Evolutionary conservation across 2,113 vertebrate genomes (phyloP).

Genomic region (Australoheros scitulus): DNA sequence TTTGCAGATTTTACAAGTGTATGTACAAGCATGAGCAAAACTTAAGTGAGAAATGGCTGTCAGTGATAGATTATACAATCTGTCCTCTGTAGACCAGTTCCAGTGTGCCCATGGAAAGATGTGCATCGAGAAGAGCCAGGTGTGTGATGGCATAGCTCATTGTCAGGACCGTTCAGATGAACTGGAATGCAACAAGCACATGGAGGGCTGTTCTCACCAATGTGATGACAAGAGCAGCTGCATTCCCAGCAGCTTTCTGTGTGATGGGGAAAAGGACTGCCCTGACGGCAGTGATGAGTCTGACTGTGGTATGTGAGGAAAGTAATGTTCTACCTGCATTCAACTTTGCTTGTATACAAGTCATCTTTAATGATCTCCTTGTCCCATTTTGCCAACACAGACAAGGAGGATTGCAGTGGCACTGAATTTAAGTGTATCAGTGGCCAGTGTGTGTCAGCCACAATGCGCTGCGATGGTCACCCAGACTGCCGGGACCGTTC

Average conservation of each 20-base stretch:
- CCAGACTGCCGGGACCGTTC: conserved; percentile 86
- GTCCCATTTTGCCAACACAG: conserved; percentile 48
- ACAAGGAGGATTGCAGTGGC: conserved; percentile 61
- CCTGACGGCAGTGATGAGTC: conserved; percentile 83
- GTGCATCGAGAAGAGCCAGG: conserved; percentile 77
- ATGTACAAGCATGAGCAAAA: not conserved
- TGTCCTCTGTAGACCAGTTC: conserved; percentile 78
- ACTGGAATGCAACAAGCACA: conserved; percentile 65
- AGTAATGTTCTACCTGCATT: not conserved
- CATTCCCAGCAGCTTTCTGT: conserved; percentile 83
- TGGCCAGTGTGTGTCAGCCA: conserved; percentile 83
- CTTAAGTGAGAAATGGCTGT: not conserved
- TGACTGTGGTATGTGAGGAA: conserved; percentile 76
- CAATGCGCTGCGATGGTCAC: conserved; percentile 85
- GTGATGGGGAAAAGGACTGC: conserved; percentile 87
- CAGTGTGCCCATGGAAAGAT: conserved; percentile 79
- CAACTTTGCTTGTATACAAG: not conserved
- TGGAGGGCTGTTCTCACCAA: conserved; percentile 79
- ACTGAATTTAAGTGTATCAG: conserved; percentile 82
- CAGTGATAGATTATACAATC: not conserved
- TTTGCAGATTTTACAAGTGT: not conserved
- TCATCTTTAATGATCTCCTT: not conserved
- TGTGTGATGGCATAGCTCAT: conserved; percentile 84
- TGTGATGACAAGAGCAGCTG: conserved; percentile 83
- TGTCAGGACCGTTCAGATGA: conserved; percentile 90